phyloP scores from a whole-genome alignment of 2,113 vertebrate genomes.

The Taxidea taxus region DNA sequence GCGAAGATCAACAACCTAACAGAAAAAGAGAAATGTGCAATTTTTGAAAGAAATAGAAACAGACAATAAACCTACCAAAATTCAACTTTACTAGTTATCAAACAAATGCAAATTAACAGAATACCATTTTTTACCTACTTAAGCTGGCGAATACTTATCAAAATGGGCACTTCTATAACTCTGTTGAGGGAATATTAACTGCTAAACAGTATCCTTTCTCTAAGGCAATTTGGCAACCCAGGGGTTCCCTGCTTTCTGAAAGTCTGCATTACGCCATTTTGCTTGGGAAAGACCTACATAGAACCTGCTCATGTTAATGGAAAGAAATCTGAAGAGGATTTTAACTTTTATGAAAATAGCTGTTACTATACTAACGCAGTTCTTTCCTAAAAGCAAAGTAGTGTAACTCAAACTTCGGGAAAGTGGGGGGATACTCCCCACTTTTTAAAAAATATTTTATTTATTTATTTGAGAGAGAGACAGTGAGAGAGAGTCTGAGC shows the following conservation, averaged over 20 bases:
- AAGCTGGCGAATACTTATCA: background rate
- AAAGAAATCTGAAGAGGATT: background rate
- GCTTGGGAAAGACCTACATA: background rate
- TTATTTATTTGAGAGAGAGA: too few species aligned
- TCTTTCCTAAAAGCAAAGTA: background rate
- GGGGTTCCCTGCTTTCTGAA: background rate
- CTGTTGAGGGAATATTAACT: background rate
- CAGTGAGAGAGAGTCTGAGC: too few species aligned
- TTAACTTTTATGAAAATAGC: background rate
- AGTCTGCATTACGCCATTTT: background rate
- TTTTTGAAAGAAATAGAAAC: background rate
- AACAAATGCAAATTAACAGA: background rate
- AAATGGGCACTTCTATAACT: background rate
- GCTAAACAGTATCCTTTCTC: background rate
- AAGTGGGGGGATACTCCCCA: background rate
- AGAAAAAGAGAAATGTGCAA: background rate
- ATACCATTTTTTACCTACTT: background rate
- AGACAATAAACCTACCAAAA: background rate
- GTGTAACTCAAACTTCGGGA: background rate
- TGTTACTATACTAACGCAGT: background rate
- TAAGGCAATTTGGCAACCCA: background rate
- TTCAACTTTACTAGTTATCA: background rate
- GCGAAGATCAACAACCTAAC: background rate
- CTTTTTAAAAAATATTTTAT: too few species aligned
- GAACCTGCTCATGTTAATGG: background rate